Conservation (phyloP, 2,113 vertebrate genomes). For the Telmatochromis sp. region DNA sequence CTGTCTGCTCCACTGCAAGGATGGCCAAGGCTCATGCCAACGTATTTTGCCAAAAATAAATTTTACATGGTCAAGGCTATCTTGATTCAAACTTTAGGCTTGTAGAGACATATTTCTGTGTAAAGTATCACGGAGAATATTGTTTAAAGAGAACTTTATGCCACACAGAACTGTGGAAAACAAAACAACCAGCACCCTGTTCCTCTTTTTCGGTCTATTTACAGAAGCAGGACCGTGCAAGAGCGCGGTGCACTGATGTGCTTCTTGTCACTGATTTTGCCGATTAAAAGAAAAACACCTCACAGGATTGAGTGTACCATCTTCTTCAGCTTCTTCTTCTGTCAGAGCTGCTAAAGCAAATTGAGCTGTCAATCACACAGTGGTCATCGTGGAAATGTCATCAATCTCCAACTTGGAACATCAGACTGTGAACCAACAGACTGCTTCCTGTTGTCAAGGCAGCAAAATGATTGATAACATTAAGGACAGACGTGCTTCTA, state of each 20-base stretch:
- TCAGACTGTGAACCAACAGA: neutral
- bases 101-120: neutral
- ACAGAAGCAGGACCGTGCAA: neutral
- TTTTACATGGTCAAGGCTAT: neutral
- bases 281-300: neutral
- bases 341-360: neutral
- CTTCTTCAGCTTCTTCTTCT: neutral
- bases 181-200: neutral
- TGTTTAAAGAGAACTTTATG: neutral
- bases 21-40: neutral
- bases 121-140: neutral
- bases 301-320: neutral
- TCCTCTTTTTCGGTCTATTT: neutral
- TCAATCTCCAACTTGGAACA: neutral
- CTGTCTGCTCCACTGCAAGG: neutral
- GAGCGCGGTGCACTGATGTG: neutral
- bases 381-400: neutral
- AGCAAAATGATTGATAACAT: conserved; percentile 13
- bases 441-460: neutral
- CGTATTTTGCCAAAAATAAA: neutral
- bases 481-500: neutral
- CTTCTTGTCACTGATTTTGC: neutral
- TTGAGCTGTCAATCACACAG: neutral
- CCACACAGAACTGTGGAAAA: neutral
- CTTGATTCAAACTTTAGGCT: neutral